Base-by-base conservation (phyloP, 2,888 invertebrate genomes). In the Masnerella sp. region DNA sequence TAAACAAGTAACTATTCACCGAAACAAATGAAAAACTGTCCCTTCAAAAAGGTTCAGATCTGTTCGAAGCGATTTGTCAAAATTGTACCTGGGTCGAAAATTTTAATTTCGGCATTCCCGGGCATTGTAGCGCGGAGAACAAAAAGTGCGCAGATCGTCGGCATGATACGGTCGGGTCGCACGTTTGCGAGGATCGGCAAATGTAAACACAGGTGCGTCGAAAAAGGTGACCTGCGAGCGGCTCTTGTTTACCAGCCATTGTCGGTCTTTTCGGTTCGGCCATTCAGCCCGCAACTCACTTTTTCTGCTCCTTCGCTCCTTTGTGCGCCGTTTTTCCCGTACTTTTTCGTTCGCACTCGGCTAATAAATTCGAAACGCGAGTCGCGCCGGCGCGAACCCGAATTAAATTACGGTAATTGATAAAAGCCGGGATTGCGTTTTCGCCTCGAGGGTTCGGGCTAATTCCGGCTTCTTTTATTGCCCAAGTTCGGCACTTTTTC, bases 161-260 rank as follows among this genome's bases (percentile, higher is more conserved):
- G 51, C 45, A 30, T 49, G 61, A 59, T 61, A 61, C 49, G 30
- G n/a, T 25, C 15, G 32, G 22, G 38, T 47, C 34, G 36, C 59
- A 45, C 58, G 32, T 56, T 56, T 38, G 30, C 45, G 8, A 76
- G 79, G 78, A 77, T 73, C 76, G 75, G 68, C 59, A 59, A 78
- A 58, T 76, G 80, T 81, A 83, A 82, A 83, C 78, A 83, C 83
- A 81, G 83, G 80, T 83, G 82, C 76, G 52, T 38, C 25, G 36
- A 40, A 49, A 69, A 76, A 43, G 51, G 34, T 73, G 78, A 78
- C 77, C 79, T 76, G 74, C 64, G 65, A 43, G 52, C 43, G n/a
- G 36, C 52, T 64, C 65, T 56, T 78, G 75, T 77, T 80, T 80
- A 38, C 78, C 52, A 49, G 45, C 42, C 67, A 76, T 76, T 77